phyloP scores from a whole-genome alignment of 2,113 vertebrate species.

The Saguinus imperator region DNA sequence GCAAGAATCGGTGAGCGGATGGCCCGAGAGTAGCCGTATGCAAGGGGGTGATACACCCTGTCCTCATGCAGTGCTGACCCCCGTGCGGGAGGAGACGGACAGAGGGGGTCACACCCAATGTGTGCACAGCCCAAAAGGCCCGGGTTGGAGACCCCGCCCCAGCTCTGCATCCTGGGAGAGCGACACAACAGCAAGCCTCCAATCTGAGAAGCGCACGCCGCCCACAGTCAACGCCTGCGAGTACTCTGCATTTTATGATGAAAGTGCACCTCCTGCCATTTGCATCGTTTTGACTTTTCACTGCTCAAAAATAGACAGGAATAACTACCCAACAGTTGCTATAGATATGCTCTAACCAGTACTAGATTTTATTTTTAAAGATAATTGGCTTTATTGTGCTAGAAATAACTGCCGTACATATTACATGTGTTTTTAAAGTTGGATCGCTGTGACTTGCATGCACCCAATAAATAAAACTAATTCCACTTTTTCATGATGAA shows the following conservation, averaged over 20 bases:
- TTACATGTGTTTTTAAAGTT: not conserved
- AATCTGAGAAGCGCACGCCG: accelerated
- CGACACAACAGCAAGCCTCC: accelerated
- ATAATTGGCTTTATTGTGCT: slow-evolving; percentile 48
- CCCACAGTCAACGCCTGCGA: accelerated
- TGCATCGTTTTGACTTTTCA: not conserved
- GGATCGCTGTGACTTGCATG: not conserved
- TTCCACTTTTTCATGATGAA: not conserved
- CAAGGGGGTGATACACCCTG: accelerated
- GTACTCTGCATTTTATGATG: accelerated
- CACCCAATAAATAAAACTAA: slow-evolving; percentile 38
- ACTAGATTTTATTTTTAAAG: slow-evolving; percentile 20
- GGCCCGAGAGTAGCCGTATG: accelerated
- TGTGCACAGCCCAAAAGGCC: accelerated
- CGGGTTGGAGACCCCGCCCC: accelerated
- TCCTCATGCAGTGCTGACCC: accelerated
- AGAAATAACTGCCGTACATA: slow-evolving; percentile 32
- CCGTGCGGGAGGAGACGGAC: accelerated
- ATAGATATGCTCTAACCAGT: not conserved
- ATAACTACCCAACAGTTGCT: not conserved
- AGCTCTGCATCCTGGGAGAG: accelerated
- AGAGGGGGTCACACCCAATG: accelerated
- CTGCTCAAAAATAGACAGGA: not conserved
- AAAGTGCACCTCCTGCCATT: not conserved
- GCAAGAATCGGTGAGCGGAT: accelerated